Evolutionary conservation across 1,140 invertebrate genomes (phyloP).

Genomic region (Drosophila elegans): DNA sequence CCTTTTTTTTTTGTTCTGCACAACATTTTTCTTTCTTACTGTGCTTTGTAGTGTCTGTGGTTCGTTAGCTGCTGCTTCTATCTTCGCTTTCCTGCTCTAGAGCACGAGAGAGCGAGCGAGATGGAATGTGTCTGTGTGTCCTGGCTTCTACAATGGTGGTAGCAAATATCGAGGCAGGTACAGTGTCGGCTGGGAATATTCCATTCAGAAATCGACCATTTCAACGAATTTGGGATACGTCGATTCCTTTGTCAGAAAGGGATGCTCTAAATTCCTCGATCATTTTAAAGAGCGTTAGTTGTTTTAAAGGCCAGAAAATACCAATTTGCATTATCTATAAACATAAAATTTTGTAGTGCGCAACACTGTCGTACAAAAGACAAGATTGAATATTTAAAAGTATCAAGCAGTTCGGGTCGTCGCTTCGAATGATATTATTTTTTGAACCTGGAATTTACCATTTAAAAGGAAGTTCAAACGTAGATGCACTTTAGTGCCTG

Average conservation of each 20-base stretch:
- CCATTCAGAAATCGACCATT: not conserved
- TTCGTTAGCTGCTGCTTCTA: conserved; percentile 26
- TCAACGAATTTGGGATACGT: not conserved
- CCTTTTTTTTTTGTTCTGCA: conserved; percentile 38
- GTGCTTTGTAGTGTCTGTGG: conserved; percentile 71
- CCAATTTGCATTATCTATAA: not conserved
- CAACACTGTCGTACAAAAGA: not conserved
- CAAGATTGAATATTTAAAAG: not conserved
- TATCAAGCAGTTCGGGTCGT: too few relatives aligned
- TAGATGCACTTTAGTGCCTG: conserved; percentile 7
- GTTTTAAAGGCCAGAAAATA: too few relatives aligned
- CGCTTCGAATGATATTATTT: not conserved
- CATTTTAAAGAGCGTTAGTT: too few relatives aligned
- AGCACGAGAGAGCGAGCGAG: conserved; percentile 19
- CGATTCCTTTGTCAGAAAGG: too few relatives aligned
- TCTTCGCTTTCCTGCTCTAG: not conserved
- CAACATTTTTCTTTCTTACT: conserved; percentile 67
- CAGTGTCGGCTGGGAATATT: conserved; percentile 32
- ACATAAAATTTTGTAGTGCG: not conserved
- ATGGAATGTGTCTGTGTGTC: conserved; percentile 30
- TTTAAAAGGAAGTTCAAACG: not conserved
- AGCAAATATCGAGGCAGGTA: conserved; percentile 34
- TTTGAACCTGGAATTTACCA: not conserved
- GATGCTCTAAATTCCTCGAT: too few relatives aligned
- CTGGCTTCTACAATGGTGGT: conserved; percentile 29